Percentiles rank a stretch among this genome's conserved stretches.
Conservation (phyloP, 2,797 vertebrate species). For the Acestrorhynchus altus region DNA sequence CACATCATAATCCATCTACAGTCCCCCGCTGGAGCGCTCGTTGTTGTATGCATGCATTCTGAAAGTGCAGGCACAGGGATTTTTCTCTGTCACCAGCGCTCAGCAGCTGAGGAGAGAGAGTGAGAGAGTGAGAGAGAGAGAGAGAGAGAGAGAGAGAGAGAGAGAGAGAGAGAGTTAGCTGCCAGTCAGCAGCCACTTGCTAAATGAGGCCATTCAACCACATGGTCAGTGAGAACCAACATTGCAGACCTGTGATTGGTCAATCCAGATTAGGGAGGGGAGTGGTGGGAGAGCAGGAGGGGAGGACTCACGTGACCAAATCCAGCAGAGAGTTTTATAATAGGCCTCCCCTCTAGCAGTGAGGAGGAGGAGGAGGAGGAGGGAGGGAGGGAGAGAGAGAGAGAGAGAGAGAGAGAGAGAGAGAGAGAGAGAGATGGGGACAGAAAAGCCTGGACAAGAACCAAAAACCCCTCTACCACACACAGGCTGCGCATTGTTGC, state of each 20-base stretch:
- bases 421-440: slow-evolving; percentile 45
- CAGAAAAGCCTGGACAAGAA: slow-evolving; percentile 80
- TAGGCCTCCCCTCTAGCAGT: slow-evolving; percentile 79
- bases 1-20: slow-evolving; percentile 4
- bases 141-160: slow-evolving; percentile 49
- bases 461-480: slow-evolving; percentile 84
- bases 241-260: slow-evolving; percentile 64
- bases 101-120: slow-evolving; percentile 29
- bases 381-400: slow-evolving; percentile 41
- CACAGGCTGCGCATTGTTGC: slow-evolving; percentile 85
- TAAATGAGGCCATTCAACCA: slow-evolving; percentile 72
- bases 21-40: not conserved
- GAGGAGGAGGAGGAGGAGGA: too few species aligned
- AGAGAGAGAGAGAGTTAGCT: slow-evolving; percentile 44
- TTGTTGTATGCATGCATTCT: not conserved
- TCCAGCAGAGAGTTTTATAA: slow-evolving; percentile 82
- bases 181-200: slow-evolving; percentile 67
- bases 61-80: slow-evolving; percentile 45
- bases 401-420: slow-evolving; percentile 64
- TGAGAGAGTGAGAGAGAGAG: slow-evolving; percentile 14
- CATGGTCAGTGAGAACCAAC: slow-evolving; percentile 65
- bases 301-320: slow-evolving; percentile 71
- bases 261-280: slow-evolving; percentile 47
- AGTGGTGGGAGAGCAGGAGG: slow-evolving; percentile 42
- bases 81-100: slow-evolving; percentile 41